A percentile compares a stretch with the other conserved stretches of the same genome.
Conservation (phyloP, 2,888 invertebrate species). For the Drosophila merina region DNA sequence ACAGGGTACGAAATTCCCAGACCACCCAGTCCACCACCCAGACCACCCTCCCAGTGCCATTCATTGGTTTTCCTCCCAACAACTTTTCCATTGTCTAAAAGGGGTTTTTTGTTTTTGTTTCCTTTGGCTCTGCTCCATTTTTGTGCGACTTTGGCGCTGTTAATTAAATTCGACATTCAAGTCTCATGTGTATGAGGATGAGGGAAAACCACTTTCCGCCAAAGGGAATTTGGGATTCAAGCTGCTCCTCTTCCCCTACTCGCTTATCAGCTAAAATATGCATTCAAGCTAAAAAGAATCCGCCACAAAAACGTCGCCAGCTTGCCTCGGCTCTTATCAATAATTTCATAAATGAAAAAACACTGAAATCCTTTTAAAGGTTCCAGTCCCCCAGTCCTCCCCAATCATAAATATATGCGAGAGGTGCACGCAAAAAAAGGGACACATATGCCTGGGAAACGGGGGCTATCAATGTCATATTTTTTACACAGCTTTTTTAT, state of each 20-base stretch:
- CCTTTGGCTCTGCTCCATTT: slow-evolving; percentile 37
- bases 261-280: slow-evolving; percentile 54
- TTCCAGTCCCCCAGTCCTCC: slow-evolving; percentile 19
- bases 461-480: slow-evolving; percentile 71
- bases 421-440: slow-evolving; percentile 42
- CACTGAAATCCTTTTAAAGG: slow-evolving; percentile 77
- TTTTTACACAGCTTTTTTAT: slow-evolving; percentile 50
- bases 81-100: slow-evolving; percentile 44
- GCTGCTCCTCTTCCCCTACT: slow-evolving; percentile 12
- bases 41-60: slow-evolving; percentile 1
- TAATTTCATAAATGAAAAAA: slow-evolving; percentile 78
- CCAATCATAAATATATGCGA: slow-evolving; percentile 61
- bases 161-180: slow-evolving; percentile 72
- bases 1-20: slow-evolving; percentile 49
- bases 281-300: slow-evolving; percentile 46
- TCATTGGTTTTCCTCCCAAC: slow-evolving; percentile 18
- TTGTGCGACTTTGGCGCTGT: slow-evolving; percentile 62
- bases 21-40: slow-evolving; percentile 16
- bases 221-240: slow-evolving; percentile 41
- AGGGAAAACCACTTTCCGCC: slow-evolving; percentile 48
- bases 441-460: slow-evolving; percentile 22
- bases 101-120: slow-evolving; percentile 30
- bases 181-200: slow-evolving; percentile 24
- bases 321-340: slow-evolving; percentile 61
- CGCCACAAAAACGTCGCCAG: slow-evolving; percentile 35